phyloP scores from a whole-genome alignment of 2,113 vertebrate genomes.

The Zosterops hypoxanthus region DNA sequence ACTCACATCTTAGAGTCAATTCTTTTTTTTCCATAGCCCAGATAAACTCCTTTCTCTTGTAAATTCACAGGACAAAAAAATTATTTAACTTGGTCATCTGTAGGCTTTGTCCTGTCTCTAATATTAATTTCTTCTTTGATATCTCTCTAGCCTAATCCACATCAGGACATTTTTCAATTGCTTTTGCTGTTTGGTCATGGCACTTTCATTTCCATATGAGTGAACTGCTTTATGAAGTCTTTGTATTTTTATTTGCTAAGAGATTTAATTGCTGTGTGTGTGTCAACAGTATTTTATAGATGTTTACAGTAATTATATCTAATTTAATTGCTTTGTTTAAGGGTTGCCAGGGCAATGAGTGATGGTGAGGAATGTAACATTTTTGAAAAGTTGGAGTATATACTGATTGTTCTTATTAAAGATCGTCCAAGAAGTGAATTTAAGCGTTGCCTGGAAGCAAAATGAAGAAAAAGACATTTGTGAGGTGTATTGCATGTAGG shows the following conservation, averaged over 20 bases:
- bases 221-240: background rate
- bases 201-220: background rate
- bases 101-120: background rate
- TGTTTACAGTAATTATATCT: slow-evolving; percentile 9
- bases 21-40: background rate
- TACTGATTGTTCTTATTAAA: background rate
- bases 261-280: slow-evolving; percentile 39
- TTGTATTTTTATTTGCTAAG: slow-evolving; percentile 1
- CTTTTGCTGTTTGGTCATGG: background rate
- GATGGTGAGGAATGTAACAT: background rate
- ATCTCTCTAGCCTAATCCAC: background rate
- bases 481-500: background rate
- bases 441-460: background rate
- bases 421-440: background rate
- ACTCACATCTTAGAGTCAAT: background rate
- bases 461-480: background rate
- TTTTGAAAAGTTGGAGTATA: background rate
- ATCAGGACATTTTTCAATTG: background rate
- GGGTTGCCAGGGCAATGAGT: background rate
- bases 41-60: background rate
- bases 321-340: slow-evolving; percentile 39
- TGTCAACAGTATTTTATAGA: slow-evolving; percentile 43
- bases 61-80: background rate
- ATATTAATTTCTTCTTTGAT: background rate
- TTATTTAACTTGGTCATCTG: background rate